phyloP scores from a whole-genome alignment of 1,140 invertebrate species.

The Linepithema humile region DNA sequence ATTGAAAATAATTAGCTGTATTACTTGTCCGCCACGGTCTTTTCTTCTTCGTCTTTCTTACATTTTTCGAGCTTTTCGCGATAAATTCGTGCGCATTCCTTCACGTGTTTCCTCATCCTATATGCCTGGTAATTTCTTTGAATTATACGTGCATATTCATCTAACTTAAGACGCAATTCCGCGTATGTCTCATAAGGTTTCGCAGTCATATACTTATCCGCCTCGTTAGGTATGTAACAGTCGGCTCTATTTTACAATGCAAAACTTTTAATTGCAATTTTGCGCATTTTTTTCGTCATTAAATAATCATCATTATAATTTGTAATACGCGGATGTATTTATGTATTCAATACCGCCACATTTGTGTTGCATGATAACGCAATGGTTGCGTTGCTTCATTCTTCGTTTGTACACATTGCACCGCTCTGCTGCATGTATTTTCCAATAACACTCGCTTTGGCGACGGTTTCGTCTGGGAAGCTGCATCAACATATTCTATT shows the following conservation, averaged over 20 bases:
- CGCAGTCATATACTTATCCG: slow-evolving; percentile 85
- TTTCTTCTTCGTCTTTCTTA: slow-evolving; percentile 80
- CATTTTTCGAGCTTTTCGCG: slow-evolving; percentile 77
- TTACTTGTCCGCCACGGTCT: slow-evolving; percentile 73
- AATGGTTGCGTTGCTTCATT: slow-evolving; percentile 80
- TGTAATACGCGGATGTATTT: background rate
- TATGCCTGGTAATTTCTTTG: slow-evolving; percentile 85
- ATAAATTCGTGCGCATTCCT: slow-evolving; percentile 74
- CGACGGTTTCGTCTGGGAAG: slow-evolving; percentile 87
- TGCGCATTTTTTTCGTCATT: background rate
- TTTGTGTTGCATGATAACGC: slow-evolving; percentile 77
- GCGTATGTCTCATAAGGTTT: slow-evolving; percentile 85
- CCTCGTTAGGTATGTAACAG: slow-evolving; percentile 85
- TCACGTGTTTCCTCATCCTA: slow-evolving; percentile 74
- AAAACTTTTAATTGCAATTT: background rate
- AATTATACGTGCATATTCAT: slow-evolving; percentile 85
- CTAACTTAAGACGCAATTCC: slow-evolving; percentile 84
- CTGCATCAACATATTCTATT: slow-evolving; percentile 87
- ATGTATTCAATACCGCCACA: slow-evolving; percentile 77
- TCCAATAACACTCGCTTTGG: slow-evolving; percentile 83
- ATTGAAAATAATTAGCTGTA: background rate
- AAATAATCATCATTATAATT: background rate
- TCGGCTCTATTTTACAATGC: slow-evolving; percentile 75
- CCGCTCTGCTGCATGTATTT: slow-evolving; percentile 84
- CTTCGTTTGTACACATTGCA: slow-evolving; percentile 85